Evolutionary conservation across 2,797 vertebrate genomes (phyloP), one percentile per base, ranked within the genome.

Genomic region (Acrossocheilus wenchowensis): DNA sequence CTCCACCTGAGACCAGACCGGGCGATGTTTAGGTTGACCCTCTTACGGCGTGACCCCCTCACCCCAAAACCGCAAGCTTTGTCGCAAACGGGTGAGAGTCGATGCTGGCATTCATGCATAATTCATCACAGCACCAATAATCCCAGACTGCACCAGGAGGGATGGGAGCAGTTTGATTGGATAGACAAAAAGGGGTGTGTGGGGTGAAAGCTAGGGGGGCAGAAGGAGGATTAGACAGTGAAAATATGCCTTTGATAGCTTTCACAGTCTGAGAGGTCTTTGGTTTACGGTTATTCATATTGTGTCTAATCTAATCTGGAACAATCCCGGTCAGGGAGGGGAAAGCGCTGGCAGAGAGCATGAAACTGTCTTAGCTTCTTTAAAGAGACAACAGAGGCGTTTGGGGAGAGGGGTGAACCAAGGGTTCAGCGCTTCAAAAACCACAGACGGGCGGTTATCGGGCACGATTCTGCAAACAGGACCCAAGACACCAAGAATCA

Each of bases 181-280:
- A 92, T 90, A 94, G 93, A 93, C 94, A 93, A 94, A 94, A 94
- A 93, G 91, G 91, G 92, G 93, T 93, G 93, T 92, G 92, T 78
- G 89, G 93, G 93, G 93, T 90, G 92, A 92, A 92, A 91, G 90
- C 92, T 87, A 21, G 7, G 68, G 60, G 73, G 62, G 72, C 34
- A 60, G 66, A n/a, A 52, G 50, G 68, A 73, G 84, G 94, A 95
- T 96, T 95, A 95, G 93, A 96, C 75, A 85, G 83, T 95, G 94
- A 94, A 96, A 96, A 96, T 96, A 96, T 95, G 94, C 95, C 94
- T 95, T 95, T 95, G 94, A 95, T 94, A 94, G 94, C 94, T 94
- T 95, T 95, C 94, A 94, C 94, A 94, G 94, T 94, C 94, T 95
- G 94, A 93, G 94, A 92, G 93, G 93, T 93, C 93, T 89, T 93